Evolutionary conservation across 2,113 vertebrate species (phyloP).

Genomic region (Chaenogobius annularis): DNA sequence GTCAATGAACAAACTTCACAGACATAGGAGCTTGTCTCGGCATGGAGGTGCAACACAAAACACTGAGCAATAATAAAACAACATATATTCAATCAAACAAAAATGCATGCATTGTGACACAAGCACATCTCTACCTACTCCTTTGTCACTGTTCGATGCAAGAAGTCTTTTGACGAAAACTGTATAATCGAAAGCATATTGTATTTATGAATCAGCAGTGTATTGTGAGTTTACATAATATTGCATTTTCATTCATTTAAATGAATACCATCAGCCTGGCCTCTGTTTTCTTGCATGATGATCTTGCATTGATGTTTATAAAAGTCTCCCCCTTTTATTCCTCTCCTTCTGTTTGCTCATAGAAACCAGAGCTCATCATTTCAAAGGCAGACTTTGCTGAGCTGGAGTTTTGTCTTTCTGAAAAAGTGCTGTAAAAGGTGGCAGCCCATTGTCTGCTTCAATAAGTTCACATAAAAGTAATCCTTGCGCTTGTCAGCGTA

Average conservation of each 20-base stretch:
- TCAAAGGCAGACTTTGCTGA: background rate
- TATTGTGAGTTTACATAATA: no score
- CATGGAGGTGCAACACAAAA: no score
- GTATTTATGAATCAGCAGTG: no score
- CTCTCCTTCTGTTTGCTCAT: background rate
- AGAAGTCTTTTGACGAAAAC: background rate
- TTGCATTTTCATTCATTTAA: no score
- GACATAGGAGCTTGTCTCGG: no score
- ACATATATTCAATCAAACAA: no score
- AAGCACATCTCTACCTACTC: conserved; percentile 15
- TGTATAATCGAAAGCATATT: no score
- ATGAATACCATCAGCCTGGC: no score
- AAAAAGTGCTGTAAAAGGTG: conserved; percentile 3
- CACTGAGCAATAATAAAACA: no score
- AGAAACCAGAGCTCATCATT: background rate
- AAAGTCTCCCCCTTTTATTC: background rate
- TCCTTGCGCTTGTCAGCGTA: conserved; percentile 32
- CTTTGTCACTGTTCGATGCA: conserved; percentile 28
- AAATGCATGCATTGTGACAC: conserved; percentile 37
- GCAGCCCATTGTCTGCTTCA: conserved; percentile 2
- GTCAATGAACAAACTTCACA: no score
- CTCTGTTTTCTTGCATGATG: no score
- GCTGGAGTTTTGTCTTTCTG: background rate
- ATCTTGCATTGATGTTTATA: background rate
- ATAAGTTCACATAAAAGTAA: background rate